A percentile compares a stretch with the other conserved stretches of the same genome.
These are phyloP conservation scores for Trochalopteron elliotii DNA, from an alignment of 2,113 vertebrate species.

Conservation along the genomic window DNA sequence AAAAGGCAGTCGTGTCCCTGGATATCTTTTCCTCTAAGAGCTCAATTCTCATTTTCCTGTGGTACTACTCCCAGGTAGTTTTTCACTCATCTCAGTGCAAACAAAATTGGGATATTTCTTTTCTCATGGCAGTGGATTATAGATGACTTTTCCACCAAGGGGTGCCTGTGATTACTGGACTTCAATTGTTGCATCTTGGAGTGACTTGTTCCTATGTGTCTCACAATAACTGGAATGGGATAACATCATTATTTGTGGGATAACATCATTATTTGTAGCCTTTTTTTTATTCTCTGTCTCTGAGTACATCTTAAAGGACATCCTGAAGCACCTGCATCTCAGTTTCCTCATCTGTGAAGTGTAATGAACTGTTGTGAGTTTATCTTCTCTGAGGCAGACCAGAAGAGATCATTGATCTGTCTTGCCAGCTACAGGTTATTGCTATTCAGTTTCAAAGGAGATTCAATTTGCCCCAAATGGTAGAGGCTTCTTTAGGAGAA, in stretches of 20 bases:
- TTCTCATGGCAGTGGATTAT: neutral
- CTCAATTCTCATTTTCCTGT: neutral
- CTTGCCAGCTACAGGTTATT: neutral
- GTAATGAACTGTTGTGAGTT: neutral
- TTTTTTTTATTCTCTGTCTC: neutral
- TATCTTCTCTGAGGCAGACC: neutral
- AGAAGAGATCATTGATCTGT: neutral
- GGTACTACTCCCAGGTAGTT: neutral
- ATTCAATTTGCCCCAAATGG: neutral
- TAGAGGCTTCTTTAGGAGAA: neutral
- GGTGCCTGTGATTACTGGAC: neutral
- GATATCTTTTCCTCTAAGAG: neutral
- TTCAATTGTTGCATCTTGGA: neutral
- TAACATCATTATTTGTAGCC: neutral
- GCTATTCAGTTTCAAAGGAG: neutral
- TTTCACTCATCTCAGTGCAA: neutral
- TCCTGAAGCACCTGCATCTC: neutral
- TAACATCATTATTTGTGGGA: neutral
- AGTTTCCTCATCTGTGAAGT: neutral
- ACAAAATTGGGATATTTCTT: neutral
- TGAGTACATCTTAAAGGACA: neutral
- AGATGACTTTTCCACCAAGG: neutral
- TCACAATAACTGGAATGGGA: neutral
- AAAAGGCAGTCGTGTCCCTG: neutral
- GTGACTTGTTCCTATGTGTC: neutral